These are phyloP conservation scores for Austrolebias charrua DNA, from an alignment of 2,797 vertebrate genomes.

Conservation along the genomic window DNA sequence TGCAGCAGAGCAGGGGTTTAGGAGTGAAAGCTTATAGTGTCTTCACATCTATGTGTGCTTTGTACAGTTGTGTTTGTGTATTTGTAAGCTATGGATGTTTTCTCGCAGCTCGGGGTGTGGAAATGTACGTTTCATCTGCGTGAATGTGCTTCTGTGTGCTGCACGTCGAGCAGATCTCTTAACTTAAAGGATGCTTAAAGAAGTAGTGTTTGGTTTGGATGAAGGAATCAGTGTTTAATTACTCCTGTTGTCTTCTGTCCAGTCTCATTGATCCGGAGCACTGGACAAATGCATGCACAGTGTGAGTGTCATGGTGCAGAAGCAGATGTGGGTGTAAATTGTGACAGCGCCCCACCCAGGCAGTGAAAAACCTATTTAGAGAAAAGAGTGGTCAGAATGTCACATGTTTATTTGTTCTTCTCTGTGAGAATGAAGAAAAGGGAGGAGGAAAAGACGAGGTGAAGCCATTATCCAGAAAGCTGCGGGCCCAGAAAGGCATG, in stretches of 20 bases:
- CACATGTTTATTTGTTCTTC: slow-evolving; percentile 51
- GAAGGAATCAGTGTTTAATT: not conserved
- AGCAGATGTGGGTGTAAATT: slow-evolving; percentile 46
- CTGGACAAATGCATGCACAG: not conserved
- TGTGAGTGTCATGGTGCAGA: slow-evolving; percentile 28
- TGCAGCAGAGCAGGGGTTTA: slow-evolving; percentile 49
- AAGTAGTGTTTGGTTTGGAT: not conserved
- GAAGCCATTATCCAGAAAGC: slow-evolving; percentile 15
- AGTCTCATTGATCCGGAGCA: not conserved
- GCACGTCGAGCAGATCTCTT: slow-evolving; percentile 3
- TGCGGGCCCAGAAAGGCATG: slow-evolving; percentile 42
- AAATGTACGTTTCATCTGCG: slow-evolving; percentile 37
- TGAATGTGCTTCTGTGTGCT: slow-evolving; percentile 70
- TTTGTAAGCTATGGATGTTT: slow-evolving; percentile 56
- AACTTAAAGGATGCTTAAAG: slow-evolving; percentile 1
- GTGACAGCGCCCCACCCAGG: slow-evolving; percentile 53
- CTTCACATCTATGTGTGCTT: slow-evolving; percentile 64
- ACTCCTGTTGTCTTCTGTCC: slow-evolving; percentile 3
- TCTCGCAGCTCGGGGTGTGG: slow-evolving; percentile 49
- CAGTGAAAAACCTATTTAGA: slow-evolving; percentile 54
- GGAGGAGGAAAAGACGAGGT: slow-evolving; percentile 27
- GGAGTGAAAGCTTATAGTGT: slow-evolving; percentile 77
- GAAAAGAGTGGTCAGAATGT: slow-evolving; percentile 38
- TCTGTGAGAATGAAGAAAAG: slow-evolving; percentile 35
- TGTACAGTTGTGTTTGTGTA: slow-evolving; percentile 65